Evolutionary conservation across 2,797 vertebrate genomes (phyloP).

Genomic region (Clarias platycephalus): DNA sequence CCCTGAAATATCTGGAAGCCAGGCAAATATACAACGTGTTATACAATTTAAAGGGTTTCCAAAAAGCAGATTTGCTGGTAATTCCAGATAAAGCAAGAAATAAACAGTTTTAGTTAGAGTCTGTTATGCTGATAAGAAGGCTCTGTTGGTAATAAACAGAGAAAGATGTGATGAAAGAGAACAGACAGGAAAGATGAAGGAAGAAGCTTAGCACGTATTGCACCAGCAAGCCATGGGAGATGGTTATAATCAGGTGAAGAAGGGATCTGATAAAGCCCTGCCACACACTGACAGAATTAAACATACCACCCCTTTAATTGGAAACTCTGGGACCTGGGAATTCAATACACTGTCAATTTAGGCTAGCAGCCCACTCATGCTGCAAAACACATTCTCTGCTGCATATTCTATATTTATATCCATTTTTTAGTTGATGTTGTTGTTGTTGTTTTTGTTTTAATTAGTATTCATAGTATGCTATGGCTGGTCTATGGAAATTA

Average conservation of each 20-base stretch:
- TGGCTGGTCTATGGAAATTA: background rate
- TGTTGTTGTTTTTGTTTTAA: background rate
- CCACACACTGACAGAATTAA: slow-evolving; percentile 53
- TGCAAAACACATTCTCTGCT: slow-evolving; percentile 31
- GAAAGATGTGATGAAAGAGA: slow-evolving; percentile 24
- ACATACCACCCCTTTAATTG: slow-evolving; percentile 56
- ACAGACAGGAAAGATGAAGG: slow-evolving; percentile 7
- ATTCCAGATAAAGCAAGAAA: background rate
- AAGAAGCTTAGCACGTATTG: slow-evolving; percentile 12
- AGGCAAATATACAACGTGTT: background rate
- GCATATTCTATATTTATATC: background rate
- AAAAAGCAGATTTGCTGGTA: background rate
- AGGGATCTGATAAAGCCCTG: slow-evolving; percentile 46
- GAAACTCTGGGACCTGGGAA: slow-evolving; percentile 50
- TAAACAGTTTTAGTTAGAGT: slow-evolving; percentile 16
- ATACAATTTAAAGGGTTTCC: background rate
- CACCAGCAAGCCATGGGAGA: slow-evolving; percentile 22
- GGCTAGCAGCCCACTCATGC: slow-evolving; percentile 29
- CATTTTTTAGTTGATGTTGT: too few species aligned
- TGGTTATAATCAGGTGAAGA: slow-evolving; percentile 41
- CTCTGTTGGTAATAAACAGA: background rate
- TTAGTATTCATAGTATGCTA: background rate
- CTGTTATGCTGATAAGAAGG: background rate
- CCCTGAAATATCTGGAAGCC: slow-evolving; percentile 76
- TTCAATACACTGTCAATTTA: slow-evolving; percentile 51